phyloP scores from a whole-genome alignment of 64 coral and sea anemone genomes.

The Trachythela sp. region DNA sequence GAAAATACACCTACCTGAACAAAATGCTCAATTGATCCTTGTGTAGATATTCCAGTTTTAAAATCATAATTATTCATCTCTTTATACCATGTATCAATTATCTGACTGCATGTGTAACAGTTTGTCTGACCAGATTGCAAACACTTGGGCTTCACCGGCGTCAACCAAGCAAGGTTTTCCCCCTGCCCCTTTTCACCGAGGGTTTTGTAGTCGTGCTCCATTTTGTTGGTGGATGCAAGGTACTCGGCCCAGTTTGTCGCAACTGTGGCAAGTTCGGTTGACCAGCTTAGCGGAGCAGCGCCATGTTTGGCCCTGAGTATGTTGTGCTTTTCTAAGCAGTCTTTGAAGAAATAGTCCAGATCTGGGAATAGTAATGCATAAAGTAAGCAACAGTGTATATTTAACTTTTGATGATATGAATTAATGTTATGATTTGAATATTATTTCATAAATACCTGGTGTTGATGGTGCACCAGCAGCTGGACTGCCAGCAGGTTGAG shows the following conservation, averaged over 20 bases:
- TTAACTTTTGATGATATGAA: neutral
- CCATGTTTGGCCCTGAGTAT: slow-evolving; percentile 59
- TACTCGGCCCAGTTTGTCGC: slow-evolving; percentile 67
- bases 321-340: slow-evolving; percentile 73
- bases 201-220: slow-evolving; percentile 59
- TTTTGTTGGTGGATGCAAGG: slow-evolving; percentile 42
- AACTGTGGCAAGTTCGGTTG: slow-evolving; percentile 49
- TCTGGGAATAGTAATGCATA: neutral
- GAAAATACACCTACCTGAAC: too few relatives aligned
- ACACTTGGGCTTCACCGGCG: slow-evolving; percentile 52
- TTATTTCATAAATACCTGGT: neutral
- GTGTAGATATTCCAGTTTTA: slow-evolving; percentile 45
- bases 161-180: slow-evolving; percentile 81
- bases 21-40: slow-evolving; percentile 63
- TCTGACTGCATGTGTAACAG: slow-evolving; percentile 69
- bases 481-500: neutral
- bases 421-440: neutral
- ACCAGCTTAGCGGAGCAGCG: slow-evolving; percentile 54
- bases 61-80: slow-evolving; percentile 88
- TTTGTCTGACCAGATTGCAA: slow-evolving; percentile 16
- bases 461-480: neutral
- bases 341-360: slow-evolving; percentile 47
- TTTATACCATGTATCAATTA: slow-evolving; percentile 73
- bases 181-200: slow-evolving; percentile 52
- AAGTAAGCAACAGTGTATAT: neutral